Evolutionary conservation across 2,888 invertebrate species (phyloP), one percentile per base, ranked within the genome.

Genomic region (Drosophila greeni): DNA sequence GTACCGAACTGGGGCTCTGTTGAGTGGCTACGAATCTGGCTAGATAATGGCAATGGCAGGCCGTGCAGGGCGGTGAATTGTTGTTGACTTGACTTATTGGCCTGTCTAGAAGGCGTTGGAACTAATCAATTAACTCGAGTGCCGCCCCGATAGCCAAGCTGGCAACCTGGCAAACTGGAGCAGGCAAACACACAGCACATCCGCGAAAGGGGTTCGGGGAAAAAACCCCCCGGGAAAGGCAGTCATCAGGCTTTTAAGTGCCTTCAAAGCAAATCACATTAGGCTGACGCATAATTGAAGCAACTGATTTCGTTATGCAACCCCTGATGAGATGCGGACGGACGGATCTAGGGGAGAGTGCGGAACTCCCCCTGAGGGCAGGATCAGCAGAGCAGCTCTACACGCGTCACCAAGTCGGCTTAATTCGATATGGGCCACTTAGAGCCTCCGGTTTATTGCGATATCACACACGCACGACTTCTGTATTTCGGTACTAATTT

Each of bases 71-170:
- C 26, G 26, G 26, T 26, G 12, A 3, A n/a, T n/a, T n/a, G n/a
- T 24, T 11, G 26, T 16, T 16, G 43, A 26, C 29, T 45, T 47
- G 72, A 68, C 58, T 61, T 76, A 60, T 66, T 74, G 60, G 72
- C 66, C 64, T 43, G 53, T 51, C 71, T 53, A 11, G 31, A 34
- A 47, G 47, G 36, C 69, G 45, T 57, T 60, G 51, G n/a, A 83
- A 73, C 84, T 77, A 83, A 79, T 83, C 84, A 79, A 84, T 82
- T 79, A 82, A 69, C 82, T 82, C 64, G 29, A 84, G 78, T 78
- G 66, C 58, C 53, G 18, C 23, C 34, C 29, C 26, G 70, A 47
- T 47, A 58, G 66, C 26, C 53, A 36, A 14, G 23, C 40, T 20
- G 23, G 23, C 40, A 34, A 43, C 42, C 39, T 26, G 45, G 29